Evolutionary conservation across 2,888 invertebrate genomes (phyloP).

Genomic region (Lamproptera curius): DNA sequence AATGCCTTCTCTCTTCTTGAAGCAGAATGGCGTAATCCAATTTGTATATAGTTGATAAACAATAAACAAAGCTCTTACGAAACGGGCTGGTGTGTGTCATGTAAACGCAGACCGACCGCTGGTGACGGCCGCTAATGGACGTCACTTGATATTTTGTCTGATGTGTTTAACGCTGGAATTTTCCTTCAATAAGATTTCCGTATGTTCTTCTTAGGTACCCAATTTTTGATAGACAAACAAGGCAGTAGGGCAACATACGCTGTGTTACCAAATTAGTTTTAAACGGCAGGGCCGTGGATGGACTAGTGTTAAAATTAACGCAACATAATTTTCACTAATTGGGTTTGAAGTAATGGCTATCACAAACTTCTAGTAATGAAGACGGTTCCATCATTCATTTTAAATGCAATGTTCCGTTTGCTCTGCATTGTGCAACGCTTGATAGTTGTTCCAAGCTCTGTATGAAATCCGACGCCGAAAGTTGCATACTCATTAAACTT

Average conservation of each 20-base stretch:
- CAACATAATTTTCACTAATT: no score
- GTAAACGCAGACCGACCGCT: conserved; percentile 29
- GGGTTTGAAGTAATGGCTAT: no score
- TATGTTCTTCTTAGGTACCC: conserved; percentile 13
- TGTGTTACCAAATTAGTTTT: no score
- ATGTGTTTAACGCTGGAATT: conserved; percentile 29
- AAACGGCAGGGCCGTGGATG: no score
- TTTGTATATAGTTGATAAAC: conserved; percentile 12
- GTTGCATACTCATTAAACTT: neutral
- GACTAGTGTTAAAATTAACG: no score
- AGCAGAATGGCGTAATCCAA: conserved; percentile 3
- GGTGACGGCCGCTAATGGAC: conserved; percentile 42
- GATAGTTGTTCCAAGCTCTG: neutral
- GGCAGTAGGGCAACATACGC: no score
- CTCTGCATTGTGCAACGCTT: neutral
- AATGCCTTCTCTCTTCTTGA: neutral
- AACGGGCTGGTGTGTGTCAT: conserved; percentile 13
- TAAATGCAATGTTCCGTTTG: neutral
- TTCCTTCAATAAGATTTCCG: conserved; percentile 20
- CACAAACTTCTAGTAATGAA: no score
- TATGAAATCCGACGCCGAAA: neutral
- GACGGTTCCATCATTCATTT: no score
- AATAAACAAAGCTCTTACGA: conserved; percentile 11
- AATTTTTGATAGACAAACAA: neutral
- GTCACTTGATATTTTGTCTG: conserved; percentile 44